phyloP scores from a whole-genome alignment of 2,888 invertebrate species.

The Lamellibrachia satsuma region DNA sequence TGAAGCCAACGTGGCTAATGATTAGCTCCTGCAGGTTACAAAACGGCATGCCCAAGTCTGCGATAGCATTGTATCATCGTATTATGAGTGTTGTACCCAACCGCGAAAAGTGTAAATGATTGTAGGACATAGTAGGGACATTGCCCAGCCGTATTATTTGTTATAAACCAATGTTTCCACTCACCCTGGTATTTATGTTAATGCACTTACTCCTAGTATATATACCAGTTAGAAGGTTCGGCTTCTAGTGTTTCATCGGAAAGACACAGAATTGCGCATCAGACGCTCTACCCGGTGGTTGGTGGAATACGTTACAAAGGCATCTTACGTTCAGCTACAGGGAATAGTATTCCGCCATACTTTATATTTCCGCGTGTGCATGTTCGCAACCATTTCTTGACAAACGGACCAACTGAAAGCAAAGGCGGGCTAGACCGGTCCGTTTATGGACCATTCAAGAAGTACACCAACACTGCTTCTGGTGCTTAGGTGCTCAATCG shows the following conservation, averaged over 20 bases:
- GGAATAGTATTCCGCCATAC: constrained; percentile 31
- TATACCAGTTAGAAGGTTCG: no score
- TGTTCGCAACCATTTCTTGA: constrained; percentile 18
- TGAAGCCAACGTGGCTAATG: background rate
- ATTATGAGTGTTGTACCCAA: background rate
- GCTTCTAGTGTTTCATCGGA: no score
- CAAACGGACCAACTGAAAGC: background rate
- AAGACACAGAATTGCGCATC: no score
- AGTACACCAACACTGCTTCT: constrained; percentile 50
- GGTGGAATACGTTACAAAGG: no score
- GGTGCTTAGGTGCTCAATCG: constrained; percentile 53
- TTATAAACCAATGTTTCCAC: no score
- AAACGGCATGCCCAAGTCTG: background rate
- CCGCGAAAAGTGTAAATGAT: background rate
- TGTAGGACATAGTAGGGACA: no score
- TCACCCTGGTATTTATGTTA: no score
- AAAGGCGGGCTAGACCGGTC: constrained; percentile 36
- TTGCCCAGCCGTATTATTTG: no score
- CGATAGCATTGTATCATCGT: background rate
- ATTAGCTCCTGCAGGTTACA: background rate
- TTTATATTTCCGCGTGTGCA: constrained; percentile 25
- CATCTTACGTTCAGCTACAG: background rate
- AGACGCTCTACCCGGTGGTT: no score
- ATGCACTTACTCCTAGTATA: no score
- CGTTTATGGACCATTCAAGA: constrained; percentile 54